Base-by-base conservation (phyloP, 2,888 invertebrate genomes). In the Phyto melanocephala region DNA sequence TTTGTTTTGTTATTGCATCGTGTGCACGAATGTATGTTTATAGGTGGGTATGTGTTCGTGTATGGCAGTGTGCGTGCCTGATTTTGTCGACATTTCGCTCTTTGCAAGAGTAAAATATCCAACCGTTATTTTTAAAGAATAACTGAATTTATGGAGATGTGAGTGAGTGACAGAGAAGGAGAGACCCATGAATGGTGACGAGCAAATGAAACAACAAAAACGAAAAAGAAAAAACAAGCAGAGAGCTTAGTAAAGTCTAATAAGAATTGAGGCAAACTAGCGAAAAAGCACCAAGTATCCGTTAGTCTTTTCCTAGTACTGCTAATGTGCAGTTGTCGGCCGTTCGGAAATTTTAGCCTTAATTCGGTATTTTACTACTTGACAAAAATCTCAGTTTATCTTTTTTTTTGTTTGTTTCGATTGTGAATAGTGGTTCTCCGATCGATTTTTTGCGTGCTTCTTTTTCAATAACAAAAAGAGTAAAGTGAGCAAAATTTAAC, bases 241-340 rank as follows among this genome's bases (percentile, higher is more conserved):
- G 68, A 70, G 68, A 74, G 65, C 79, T 70, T 65, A 62, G 65
- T 79, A 56, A 75, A 74, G 65, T 82, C 75, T 65, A 62, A 71
- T 79, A 56, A 75, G 75, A 79, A 79, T 47, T 71, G 60, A 67
- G 70, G 65, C 50, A 71, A 20, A 70, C 37, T 82, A 52, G 35
- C 42, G 68, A 74, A 81, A 78, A 78, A 78, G 63, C 74, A 58
- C 63, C 47, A 70, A 70, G 62, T 68, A 62, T 52, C 78, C 79
- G 78, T 82, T 82, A 82, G 82, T 82, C 75, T 79, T 63, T 82
- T 75, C 11, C 75, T 82, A 79, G 75, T 58, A 67, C 79, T 82
- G 65, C 65, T 76, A 40, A 62, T 65, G 67, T 76, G 54, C 65
- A 67, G 78, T 79, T 37, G 71, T 76, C 54, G 75, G 75, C 76